A percentile compares a stretch with the other conserved stretches of the same genome.
Conservation (phyloP, 1,140 invertebrate species). For the Neelides sp. region DNA sequence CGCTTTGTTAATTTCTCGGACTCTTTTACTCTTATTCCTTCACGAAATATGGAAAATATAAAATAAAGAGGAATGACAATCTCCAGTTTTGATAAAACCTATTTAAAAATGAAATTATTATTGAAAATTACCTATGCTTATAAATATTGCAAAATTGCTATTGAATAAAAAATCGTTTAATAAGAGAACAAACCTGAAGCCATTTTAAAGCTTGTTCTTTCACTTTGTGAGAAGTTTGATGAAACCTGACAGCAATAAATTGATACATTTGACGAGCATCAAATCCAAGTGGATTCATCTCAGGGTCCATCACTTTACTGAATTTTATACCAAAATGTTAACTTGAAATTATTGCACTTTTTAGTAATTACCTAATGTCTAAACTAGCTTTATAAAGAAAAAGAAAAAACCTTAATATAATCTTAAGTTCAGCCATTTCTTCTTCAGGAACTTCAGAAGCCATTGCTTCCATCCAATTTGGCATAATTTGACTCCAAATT, state of each 20-base stretch:
- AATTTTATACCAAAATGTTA: constrained; percentile 32
- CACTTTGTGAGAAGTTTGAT: constrained; percentile 67
- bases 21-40: constrained; percentile 43
- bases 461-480: constrained; percentile 95
- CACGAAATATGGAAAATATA: constrained; percentile 75
- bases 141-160: background rate
- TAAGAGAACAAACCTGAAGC: constrained; percentile 90
- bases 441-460: constrained; percentile 86
- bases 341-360: background rate
- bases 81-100: constrained; percentile 73
- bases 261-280: constrained; percentile 87
- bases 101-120: constrained; percentile 31
- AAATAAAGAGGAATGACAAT: constrained; percentile 74
- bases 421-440: constrained; percentile 79
- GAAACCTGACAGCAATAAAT: constrained; percentile 78
- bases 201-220: constrained; percentile 89
- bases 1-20: constrained; percentile 24
- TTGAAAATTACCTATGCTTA: constrained; percentile 6
- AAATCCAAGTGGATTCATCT: constrained; percentile 88
- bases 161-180: constrained; percentile 13
- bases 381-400: constrained; percentile 4
- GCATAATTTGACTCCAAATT: constrained; percentile 96
- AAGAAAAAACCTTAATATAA: constrained; percentile 56
- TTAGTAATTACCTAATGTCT: background rate
- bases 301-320: constrained; percentile 91